Percentiles rank a stretch among this genome's conserved stretches.
Evolutionary conservation across 1,140 invertebrate species (phyloP).

Genomic region (Zaprionus camerounensis): DNA sequence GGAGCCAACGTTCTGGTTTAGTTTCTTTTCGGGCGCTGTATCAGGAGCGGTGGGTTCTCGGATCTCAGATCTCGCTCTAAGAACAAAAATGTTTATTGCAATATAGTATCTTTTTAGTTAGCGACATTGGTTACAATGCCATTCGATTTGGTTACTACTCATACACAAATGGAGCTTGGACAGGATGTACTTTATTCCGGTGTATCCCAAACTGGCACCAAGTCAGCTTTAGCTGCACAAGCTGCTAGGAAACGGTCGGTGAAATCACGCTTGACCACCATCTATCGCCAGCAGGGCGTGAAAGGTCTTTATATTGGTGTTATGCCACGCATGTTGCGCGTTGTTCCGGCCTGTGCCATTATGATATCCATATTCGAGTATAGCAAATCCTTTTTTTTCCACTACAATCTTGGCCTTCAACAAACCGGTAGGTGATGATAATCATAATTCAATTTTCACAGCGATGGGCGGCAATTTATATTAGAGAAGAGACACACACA

Average conservation of each 20-base stretch:
- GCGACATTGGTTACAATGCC: conserved; percentile 96
- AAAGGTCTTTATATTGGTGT: conserved; percentile 92
- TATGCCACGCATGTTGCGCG: conserved; percentile 94
- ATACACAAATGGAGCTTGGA: conserved; percentile 98
- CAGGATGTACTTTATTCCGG: conserved; percentile 91
- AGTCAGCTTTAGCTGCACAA: neutral
- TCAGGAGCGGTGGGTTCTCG: conserved; percentile 92
- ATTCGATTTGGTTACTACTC: conserved; percentile 99
- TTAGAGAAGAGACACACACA: neutral
- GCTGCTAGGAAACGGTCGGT: conserved; percentile 72
- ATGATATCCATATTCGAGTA: conserved; percentile 99
- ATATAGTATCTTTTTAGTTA: conserved; percentile 86
- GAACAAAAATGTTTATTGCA: neutral
- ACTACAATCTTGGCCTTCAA: conserved; percentile 84
- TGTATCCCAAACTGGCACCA: conserved; percentile 49
- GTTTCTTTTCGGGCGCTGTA: conserved; percentile 93
- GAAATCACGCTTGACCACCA: conserved; percentile 86
- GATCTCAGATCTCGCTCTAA: neutral
- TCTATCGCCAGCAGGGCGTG: conserved; percentile 89
- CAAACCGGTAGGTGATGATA: conserved; percentile 47
- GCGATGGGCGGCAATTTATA: neutral
- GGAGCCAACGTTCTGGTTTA: conserved; percentile 91
- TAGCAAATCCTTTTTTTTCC: conserved; percentile 94
- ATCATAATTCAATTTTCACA: conserved; percentile 1
- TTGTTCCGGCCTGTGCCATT: conserved; percentile 98